Percentiles rank a stretch among this genome's conserved stretches.
Evolutionary conservation across 2,113 vertebrate genomes (phyloP).

Genomic region (Mustelus asterias): DNA sequence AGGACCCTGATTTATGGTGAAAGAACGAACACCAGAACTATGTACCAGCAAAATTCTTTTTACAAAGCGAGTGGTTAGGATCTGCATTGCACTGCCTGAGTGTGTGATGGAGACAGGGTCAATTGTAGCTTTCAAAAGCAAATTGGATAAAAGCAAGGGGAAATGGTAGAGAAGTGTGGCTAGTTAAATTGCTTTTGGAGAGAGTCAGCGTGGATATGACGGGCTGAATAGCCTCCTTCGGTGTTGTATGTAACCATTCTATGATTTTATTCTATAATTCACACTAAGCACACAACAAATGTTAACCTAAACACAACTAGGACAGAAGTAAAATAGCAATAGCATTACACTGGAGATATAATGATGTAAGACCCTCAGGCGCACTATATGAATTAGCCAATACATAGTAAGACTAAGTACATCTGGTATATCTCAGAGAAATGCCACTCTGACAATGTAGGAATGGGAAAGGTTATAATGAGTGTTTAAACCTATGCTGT

Average conservation of each 20-base stretch:
- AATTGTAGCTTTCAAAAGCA: no score
- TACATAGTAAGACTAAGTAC: neutral
- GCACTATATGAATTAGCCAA: neutral
- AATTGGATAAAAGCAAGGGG: no score
- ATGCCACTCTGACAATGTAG: neutral
- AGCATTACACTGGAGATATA: neutral
- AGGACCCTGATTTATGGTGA: no score
- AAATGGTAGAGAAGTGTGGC: no score
- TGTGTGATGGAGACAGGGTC: no score
- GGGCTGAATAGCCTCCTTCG: no score
- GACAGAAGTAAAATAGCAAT: neutral
- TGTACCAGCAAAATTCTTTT: no score
- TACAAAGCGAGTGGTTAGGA: no score
- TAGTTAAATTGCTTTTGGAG: neutral
- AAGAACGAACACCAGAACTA: no score
- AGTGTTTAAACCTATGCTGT: neutral
- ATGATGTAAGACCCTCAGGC: neutral
- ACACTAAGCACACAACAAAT: neutral
- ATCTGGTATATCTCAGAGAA: neutral
- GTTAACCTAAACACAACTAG: neutral
- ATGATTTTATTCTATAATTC: neutral
- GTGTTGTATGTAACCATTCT: no score
- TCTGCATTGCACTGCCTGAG: no score
- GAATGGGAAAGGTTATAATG: neutral
- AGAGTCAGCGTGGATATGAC: no score